phyloP scores from a whole-genome alignment of 2,797 vertebrate genomes.

The Neosalanx taihuensis region DNA sequence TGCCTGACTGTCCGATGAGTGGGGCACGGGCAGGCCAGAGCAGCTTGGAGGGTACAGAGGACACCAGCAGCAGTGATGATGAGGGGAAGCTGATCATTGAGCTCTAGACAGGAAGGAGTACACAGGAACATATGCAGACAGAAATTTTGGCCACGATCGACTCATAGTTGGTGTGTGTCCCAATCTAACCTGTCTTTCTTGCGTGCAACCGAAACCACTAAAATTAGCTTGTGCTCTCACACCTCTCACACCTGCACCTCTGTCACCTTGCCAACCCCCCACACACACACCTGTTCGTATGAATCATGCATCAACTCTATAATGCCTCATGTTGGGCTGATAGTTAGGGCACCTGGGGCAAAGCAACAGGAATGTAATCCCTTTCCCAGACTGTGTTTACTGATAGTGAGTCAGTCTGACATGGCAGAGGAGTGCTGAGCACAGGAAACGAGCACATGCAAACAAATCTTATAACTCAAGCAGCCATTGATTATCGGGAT shows the following conservation, averaged over 20 bases:
- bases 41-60: slow-evolving; percentile 55
- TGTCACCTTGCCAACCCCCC: background rate
- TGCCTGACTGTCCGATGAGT: slow-evolving; percentile 32
- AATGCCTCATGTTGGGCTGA: slow-evolving; percentile 13
- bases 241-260: slow-evolving; percentile 23
- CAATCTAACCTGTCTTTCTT: background rate
- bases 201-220: slow-evolving; percentile 1
- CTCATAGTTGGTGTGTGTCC: slow-evolving; percentile 1
- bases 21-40: slow-evolving; percentile 42
- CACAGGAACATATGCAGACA: slow-evolving; percentile 7
- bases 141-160: background rate
- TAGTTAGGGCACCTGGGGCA: slow-evolving; percentile 31
- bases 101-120: slow-evolving; percentile 51
- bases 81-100: slow-evolving; percentile 79
- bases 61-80: slow-evolving; percentile 74
- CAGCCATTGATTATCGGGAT: slow-evolving; percentile 35
- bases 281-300: slow-evolving; percentile 53
- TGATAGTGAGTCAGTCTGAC: slow-evolving; percentile 44
- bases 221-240: slow-evolving; percentile 18
- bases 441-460: slow-evolving; percentile 45
- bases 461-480: slow-evolving; percentile 41
- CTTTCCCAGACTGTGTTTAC: slow-evolving; percentile 32
- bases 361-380: slow-evolving; percentile 21
- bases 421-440: slow-evolving; percentile 15
- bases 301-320: slow-evolving; percentile 48